phyloP scores from a whole-genome alignment of 2,888 invertebrate species.

The Nemotelus nigrinus region DNA sequence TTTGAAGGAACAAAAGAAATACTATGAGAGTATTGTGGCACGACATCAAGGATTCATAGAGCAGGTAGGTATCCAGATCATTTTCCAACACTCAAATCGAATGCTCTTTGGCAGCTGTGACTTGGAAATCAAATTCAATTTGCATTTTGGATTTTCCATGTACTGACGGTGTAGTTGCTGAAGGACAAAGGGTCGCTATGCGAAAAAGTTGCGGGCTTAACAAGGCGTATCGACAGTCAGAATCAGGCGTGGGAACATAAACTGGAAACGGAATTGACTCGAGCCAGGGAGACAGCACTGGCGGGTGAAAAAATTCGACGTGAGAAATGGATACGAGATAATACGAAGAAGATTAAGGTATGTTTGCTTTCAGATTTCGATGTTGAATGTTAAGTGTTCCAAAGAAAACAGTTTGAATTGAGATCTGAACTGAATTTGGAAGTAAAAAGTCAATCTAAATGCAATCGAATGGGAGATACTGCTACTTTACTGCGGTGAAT shows the following conservation, averaged over 20 bases:
- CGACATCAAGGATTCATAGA: slow-evolving; percentile 87
- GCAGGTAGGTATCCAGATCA: slow-evolving; percentile 66
- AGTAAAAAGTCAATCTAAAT: too few species aligned
- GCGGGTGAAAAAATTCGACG: slow-evolving; percentile 79
- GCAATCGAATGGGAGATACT: too few species aligned
- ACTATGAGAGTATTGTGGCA: slow-evolving; percentile 78
- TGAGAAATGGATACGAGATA: slow-evolving; percentile 84
- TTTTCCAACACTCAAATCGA: not conserved
- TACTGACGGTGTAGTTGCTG: slow-evolving; percentile 67
- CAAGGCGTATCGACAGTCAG: slow-evolving; percentile 64
- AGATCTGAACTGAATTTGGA: too few species aligned
- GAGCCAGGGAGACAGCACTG: slow-evolving; percentile 78
- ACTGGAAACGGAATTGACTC: slow-evolving; percentile 78
- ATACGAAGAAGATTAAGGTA: slow-evolving; percentile 87
- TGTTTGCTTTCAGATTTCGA: too few species aligned
- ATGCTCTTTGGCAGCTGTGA: not conserved
- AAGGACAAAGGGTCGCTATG: slow-evolving; percentile 81
- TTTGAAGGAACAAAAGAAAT: slow-evolving; percentile 71
- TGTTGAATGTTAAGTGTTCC: not conserved
- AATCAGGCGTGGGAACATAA: slow-evolving; percentile 78
- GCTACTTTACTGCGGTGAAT: too few species aligned
- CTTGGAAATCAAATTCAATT: not conserved
- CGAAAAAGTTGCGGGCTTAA: slow-evolving; percentile 67
- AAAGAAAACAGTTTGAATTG: not conserved
- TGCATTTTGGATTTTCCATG: slow-evolving; percentile 3